Evolutionary conservation across 1,140 invertebrate species (phyloP), one percentile per base, ranked within the genome.

Genomic region (Aphelenchoides fujianensis): DNA sequence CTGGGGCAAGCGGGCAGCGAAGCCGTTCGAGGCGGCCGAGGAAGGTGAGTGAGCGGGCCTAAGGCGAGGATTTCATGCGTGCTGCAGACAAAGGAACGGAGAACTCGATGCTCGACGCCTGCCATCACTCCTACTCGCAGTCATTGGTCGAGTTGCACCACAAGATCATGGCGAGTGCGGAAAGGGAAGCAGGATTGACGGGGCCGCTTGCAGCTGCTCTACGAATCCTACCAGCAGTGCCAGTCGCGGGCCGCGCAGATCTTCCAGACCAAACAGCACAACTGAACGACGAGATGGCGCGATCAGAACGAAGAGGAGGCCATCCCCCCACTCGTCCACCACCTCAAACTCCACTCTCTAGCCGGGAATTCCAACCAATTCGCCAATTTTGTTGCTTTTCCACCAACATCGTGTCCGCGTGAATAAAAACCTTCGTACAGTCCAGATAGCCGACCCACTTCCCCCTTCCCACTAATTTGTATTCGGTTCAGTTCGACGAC

Each of bases 151-250:
- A 78, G 62, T n/a, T 75, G 31, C 74, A 75, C 35, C 74, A 78
- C 28, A 77, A 78, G 62, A 75, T 75, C 31, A 72, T 75, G 74
- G 74, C 67, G 30, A 75, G 71, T n/a, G n/a, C n/a, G n/a, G n/a
- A n/a, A n/a, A n/a, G n/a, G n/a, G n/a, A n/a, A n/a, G n/a, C n/a
- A n/a, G n/a, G n/a, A n/a, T 75, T 9, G 16, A n/a, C n/a, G 2
- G 3, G 12, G 7, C 27, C n/a, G 27, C 7, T 69, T 72, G 7
- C 32, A 75, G 74, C 32, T 32, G 7, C 71, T 75, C 0, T 75
- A 77, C 30, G 68, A 70, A 23, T 64, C 69, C 12, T 75, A 75
- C 41, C 69, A 78, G 52, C 53, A 75, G 54, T 75, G 74, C 48
- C 74, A 75, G 61, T 48, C 48, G 36, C 16, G 63, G 2, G 63